Base-by-base conservation (phyloP, 2,113 vertebrate genomes). In the Coryphaenoides rupestris region DNA sequence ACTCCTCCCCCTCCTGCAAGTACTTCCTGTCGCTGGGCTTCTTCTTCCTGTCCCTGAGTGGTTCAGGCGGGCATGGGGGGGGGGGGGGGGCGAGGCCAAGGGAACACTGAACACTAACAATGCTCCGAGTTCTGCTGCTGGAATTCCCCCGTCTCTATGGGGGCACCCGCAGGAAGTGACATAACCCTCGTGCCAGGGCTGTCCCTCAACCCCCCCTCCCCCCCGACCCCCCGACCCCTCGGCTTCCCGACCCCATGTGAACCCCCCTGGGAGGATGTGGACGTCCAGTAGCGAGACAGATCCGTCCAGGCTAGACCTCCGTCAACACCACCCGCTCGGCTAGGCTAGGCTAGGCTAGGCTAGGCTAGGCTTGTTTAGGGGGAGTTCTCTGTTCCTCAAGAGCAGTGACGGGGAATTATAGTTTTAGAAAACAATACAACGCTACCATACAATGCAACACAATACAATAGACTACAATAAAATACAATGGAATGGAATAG, bases 131-230 rank as follows among this genome's bases (percentile, higher is more conserved):
- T n/a, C n/a, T n/a, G 50, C n/a, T 75, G 70, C 45, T 89, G 89
- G 88, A 90, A 89, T 87, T 87, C 74, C 85, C 89, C 89, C 23
- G 15, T 62, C 72, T 80, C 81, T 24, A 73, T 77, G 53, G 58
- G 64, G 69, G 73, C 54, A 60, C 69, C 75, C 66, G 73, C 85
- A 88, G 88, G 88, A 91, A 90, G 85, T 78, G 73, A 86, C 73
- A 84, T 73, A 84, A 84, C 89, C 85, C 84, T 83, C 67, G 82
- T 87, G 84, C 78, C 86, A 89, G 83, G 81, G 81, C 74, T 68
- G 80, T 79, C 77, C 76, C 65, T 33, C 65, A 66, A 45, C 79
- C 75, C 78, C 76, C 74, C 67, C 74, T 68, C 55, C 47, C 76
- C 78, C 76, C 74, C 67, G 73, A 68, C 55, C 47, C 33, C 46